Conservation (phyloP, 2,888 invertebrate genomes). For the Hirtodrosophila cameraria region DNA sequence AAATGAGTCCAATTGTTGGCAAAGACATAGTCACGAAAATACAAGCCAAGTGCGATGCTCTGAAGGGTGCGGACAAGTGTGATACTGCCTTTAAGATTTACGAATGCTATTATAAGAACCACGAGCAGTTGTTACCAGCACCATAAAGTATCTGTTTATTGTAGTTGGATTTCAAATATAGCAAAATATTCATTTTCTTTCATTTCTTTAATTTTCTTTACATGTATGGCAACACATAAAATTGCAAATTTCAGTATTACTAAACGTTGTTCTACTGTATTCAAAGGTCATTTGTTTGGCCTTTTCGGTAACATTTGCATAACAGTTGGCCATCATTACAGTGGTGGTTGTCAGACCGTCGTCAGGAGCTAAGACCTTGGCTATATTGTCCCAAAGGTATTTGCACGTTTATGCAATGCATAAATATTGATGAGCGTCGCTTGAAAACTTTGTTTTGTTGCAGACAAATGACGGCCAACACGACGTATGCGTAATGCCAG, state of each 20-base stretch:
- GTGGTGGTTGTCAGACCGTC: constrained; percentile 67
- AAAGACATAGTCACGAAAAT: too few relatives aligned
- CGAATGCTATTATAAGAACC: too few relatives aligned
- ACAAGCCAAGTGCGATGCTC: too few relatives aligned
- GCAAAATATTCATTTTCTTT: too few relatives aligned
- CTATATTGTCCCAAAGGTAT: constrained; percentile 64
- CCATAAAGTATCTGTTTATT: background rate
- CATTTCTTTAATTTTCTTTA: too few relatives aligned
- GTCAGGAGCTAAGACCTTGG: constrained; percentile 59
- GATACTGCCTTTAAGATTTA: too few relatives aligned
- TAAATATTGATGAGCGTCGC: constrained; percentile 73
- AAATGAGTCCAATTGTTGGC: too few relatives aligned
- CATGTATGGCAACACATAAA: too few relatives aligned
- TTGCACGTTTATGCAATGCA: constrained; percentile 71
- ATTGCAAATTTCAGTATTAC: too few relatives aligned
- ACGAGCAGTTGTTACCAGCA: too few relatives aligned
- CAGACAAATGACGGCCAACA: constrained; percentile 18
- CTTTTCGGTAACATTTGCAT: constrained; percentile 57
- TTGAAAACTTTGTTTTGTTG: constrained; percentile 18
- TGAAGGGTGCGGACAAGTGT: too few relatives aligned
- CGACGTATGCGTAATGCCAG: constrained; percentile 45
- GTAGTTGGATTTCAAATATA: background rate
- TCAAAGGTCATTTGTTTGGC: constrained; percentile 15
- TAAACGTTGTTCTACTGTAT: too few relatives aligned
- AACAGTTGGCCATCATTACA: constrained; percentile 74